Base-by-base conservation (phyloP, 1,140 invertebrate species). In the Matsumurasca onukii region DNA sequence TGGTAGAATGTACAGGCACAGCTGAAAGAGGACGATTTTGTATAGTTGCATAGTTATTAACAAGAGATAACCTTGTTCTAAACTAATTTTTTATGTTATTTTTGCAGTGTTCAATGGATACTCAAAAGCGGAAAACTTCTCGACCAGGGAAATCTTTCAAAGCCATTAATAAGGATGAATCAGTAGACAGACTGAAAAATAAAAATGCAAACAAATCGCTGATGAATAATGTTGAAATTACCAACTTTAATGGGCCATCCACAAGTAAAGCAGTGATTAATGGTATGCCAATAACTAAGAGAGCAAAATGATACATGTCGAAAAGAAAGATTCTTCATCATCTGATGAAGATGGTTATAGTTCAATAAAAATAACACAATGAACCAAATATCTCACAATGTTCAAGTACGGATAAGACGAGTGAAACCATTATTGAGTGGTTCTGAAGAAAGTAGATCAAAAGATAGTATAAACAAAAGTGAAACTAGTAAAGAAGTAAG, bases 331-430 rank as follows among this genome's bases (percentile, higher is more conserved):
- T 31, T 24, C 34, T 13, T 22, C 68, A 34, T 5, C 3, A 31
- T 45, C 52, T 9, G 63, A 67, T 13, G 65, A 70, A 25, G 55
- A 71, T 3, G 52, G 64, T n/a, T n/a, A n/a, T n/a, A 55, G 48
- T 55, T 20, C 27, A 62, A 62, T n/a, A 51, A 68, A 45, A 64
- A 49, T 68, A 67, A 17, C 52, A 69, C 17, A 73, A 24, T 27
- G 22, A 52, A 52, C 5, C 3, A 12, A 12, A 12, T 15, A 59
- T 27, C 55, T 27, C 34, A 59, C 25, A 59, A 24, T 27, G 24
- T n/a, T n/a, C n/a, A n/a, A n/a, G n/a, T n/a, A n/a, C n/a, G n/a
- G n/a, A n/a, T n/a, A n/a, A n/a, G n/a, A n/a, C n/a, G n/a, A n/a
- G n/a, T 22, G 25, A 59, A 29, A 59, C 2, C 30, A 22, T 27